Evolutionary conservation across 2,113 vertebrate species (phyloP).

Genomic region (Lophius piscatorius): DNA sequence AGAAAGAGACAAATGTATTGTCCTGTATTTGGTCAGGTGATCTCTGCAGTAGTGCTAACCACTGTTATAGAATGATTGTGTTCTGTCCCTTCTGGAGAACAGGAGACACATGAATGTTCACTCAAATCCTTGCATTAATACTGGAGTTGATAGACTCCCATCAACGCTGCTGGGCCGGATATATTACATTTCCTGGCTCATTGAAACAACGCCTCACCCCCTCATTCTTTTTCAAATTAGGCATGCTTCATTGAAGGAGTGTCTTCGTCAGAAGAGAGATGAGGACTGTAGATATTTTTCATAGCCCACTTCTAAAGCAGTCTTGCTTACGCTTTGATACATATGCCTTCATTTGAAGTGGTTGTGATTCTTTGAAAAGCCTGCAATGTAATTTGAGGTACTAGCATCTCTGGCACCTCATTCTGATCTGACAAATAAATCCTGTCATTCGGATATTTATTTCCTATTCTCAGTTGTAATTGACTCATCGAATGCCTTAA

Average conservation of each 20-base stretch:
- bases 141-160: conserved; percentile 73
- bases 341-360: conserved; percentile 45
- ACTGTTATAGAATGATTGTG: conserved; percentile 68
- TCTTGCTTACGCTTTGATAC: conserved; percentile 44
- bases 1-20: no score
- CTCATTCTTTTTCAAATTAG: conserved; percentile 73
- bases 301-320: conserved; percentile 44
- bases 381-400: conserved; percentile 41
- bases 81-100: conserved; percentile 62
- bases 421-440: conserved; percentile 16
- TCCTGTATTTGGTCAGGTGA: conserved; percentile 67
- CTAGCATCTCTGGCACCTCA: conserved; percentile 11
- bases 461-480: conserved; percentile 19
- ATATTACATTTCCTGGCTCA: conserved; percentile 80
- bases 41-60: conserved; percentile 67
- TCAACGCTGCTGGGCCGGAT: conserved; percentile 73
- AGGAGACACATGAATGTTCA: conserved; percentile 67
- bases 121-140: conserved; percentile 72
- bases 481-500: conserved; percentile 23
- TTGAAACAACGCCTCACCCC: conserved; percentile 60
- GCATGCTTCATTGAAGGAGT: conserved; percentile 70
- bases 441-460: conserved; percentile 8
- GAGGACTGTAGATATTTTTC: conserved; percentile 52
- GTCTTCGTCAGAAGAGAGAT: conserved; percentile 45
- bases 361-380: conserved; percentile 27